Evolutionary conservation across 1,140 invertebrate genomes (phyloP).

Genomic region (Fopius arisanus): DNA sequence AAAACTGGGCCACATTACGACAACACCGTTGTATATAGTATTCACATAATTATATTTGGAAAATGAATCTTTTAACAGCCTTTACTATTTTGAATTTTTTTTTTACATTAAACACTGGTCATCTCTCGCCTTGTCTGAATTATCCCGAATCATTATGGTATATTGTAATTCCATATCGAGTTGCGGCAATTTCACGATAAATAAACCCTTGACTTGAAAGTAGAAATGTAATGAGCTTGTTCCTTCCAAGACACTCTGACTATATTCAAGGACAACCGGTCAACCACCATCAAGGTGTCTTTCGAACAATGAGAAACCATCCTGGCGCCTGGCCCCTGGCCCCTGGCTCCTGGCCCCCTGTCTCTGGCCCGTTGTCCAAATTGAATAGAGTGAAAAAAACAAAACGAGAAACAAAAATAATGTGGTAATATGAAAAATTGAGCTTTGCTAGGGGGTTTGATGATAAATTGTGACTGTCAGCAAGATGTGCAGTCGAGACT

Average conservation of each 20-base stretch:
- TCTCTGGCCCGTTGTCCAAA: no score
- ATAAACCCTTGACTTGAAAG: constrained; percentile 3
- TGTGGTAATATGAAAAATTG: no score
- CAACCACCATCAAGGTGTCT: not conserved
- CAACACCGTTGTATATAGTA: not conserved
- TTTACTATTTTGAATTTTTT: no score
- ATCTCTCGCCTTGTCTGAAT: not conserved
- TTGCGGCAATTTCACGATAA: not conserved
- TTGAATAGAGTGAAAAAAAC: no score
- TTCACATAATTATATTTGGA: no score
- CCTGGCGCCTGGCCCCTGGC: not conserved
- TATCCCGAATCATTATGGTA: not conserved
- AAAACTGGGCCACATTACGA: constrained; percentile 8
- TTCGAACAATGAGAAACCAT: not conserved
- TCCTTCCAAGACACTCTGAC: not conserved
- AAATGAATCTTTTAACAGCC: no score
- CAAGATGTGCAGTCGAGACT: no score
- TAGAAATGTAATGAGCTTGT: constrained; percentile 1
- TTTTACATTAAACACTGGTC: not conserved
- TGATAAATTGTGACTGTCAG: no score
- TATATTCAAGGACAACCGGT: constrained; percentile 3
- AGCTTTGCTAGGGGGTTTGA: no score
- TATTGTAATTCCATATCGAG: not conserved
- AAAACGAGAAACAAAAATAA: no score
- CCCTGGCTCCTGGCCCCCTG: not conserved